These are phyloP conservation scores for Diacarnus erythraeanus DNA, from an alignment of 37 sponge, comb jelly and placozoan genomes.

Conservation along the genomic window DNA sequence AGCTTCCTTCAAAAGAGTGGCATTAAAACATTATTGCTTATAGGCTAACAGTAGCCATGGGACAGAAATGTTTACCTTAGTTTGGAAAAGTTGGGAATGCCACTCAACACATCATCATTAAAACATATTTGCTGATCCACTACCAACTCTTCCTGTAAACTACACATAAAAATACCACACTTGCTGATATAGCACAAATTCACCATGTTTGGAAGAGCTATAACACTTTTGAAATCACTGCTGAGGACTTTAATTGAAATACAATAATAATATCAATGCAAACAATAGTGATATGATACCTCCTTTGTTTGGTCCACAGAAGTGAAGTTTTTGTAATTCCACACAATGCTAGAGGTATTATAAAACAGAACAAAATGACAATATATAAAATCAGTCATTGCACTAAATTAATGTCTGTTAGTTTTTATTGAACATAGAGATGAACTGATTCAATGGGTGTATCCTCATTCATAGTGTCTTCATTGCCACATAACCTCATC, in stretches of 20 bases:
- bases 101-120: constrained; percentile 22
- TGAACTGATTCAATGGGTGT: constrained; percentile 47
- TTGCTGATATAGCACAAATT: background rate
- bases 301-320: constrained; percentile 20
- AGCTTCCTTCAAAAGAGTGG: constrained; percentile 41
- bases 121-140: constrained; percentile 23
- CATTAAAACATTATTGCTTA: background rate
- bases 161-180: too few species aligned
- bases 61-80: constrained; percentile 29
- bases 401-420: too few species aligned
- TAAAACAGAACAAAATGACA: background rate
- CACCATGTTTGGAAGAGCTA: background rate
- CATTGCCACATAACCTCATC: constrained; percentile 57
- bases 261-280: too few species aligned
- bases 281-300: constrained; percentile 14
- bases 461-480: constrained; percentile 34
- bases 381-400: too few species aligned
- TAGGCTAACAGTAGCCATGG: background rate
- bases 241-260: constrained; percentile 6
- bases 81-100: constrained; percentile 18
- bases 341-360: constrained; percentile 21
- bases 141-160: constrained; percentile 41
- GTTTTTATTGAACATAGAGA: constrained; percentile 41
- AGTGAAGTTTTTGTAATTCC: constrained; percentile 28
- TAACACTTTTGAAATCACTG: constrained; percentile 4